Evolutionary conservation across 2,797 vertebrate genomes (phyloP), one percentile per base, ranked within the genome.

Genomic region (Alectoris magna): DNA sequence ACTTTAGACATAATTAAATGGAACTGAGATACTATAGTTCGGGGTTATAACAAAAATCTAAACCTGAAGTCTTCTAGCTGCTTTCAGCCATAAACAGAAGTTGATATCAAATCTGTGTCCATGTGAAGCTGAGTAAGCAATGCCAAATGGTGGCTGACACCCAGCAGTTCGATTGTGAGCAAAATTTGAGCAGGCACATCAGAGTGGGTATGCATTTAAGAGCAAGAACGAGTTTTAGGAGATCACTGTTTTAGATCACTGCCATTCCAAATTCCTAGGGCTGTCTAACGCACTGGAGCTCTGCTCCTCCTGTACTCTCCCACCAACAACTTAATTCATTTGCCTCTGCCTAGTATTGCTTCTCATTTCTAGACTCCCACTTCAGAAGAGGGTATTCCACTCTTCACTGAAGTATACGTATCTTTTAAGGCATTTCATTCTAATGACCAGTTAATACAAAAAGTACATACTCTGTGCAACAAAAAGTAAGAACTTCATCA

Each of bases 31-130:
- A 21, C 6, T 15, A 8, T 4, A 66, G 21, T 34, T 12, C 15
- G 24, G 10, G 53, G 17, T 56, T 68, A 18, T 46, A 58, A 24
- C 34, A 4, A 41, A 86, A 51, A 66, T 3, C 34, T 36, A 73
- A 43, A n/a, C 17, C 7, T 18, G 7, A 15, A 44, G 31, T 41
- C 15, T 64, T 19, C 2, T n/a, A 63, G 21, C 2, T 38, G 2
- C 41, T 83, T 62, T 19, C 23, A 55, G 0, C 1, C 26, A 11
- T 11, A 9, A 34, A 8, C 1, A 62, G 15, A 38, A 22, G 24
- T 55, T 21, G 48, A 56, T n/a, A 49, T 38, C 27, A 59, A 31
- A 10, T 0, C 0, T 6, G 21, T 13, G 21, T 6, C 24, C 7
- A 2, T 17, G 21, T 14, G 34, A 27, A 31, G 10, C 31, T 39